Evolutionary conservation across 2,888 invertebrate species (phyloP).

Genomic region (Ptilodon capucinus): DNA sequence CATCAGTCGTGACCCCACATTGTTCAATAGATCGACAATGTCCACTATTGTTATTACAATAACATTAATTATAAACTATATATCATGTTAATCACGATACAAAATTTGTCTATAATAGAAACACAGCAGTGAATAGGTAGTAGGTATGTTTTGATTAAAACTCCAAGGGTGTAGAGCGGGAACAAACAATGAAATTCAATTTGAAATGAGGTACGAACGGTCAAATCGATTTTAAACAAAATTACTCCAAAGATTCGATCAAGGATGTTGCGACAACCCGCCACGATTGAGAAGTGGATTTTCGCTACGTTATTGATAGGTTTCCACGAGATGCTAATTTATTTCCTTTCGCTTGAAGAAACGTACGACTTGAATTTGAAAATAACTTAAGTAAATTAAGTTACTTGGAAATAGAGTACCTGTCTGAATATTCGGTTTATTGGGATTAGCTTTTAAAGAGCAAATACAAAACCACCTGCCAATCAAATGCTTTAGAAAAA

Average conservation of each 20-base stretch:
- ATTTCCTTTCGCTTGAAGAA: not conserved
- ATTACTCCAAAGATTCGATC: conserved; percentile 16
- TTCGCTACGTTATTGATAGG: not conserved
- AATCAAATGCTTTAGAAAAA: not conserved
- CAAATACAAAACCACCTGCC: not conserved
- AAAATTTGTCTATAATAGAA: conserved; percentile 15
- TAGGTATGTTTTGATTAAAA: conserved; percentile 42
- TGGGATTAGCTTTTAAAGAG: not conserved
- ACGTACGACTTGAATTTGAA: not conserved
- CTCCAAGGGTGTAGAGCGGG: conserved; percentile 36
- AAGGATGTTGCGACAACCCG: conserved; percentile 19
- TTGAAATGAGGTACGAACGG: conserved; percentile 24
- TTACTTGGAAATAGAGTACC: not conserved
- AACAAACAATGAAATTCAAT: conserved; percentile 33
- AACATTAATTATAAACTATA: conserved; percentile 40
- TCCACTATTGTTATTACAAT: conserved; percentile 33
- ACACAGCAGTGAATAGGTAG: conserved; percentile 14
- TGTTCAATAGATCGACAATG: conserved; percentile 51
- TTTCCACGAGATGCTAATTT: not conserved
- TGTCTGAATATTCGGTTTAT: too few species aligned
- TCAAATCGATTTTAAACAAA: conserved; percentile 23
- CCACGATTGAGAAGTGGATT: conserved; percentile 2
- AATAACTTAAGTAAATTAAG: not conserved
- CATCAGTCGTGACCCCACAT: conserved; percentile 51
- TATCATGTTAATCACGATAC: conserved; percentile 28